These are phyloP conservation scores for Melanotaenia boesemani DNA, from an alignment of 2,797 vertebrate species.

Conservation along the genomic window DNA sequence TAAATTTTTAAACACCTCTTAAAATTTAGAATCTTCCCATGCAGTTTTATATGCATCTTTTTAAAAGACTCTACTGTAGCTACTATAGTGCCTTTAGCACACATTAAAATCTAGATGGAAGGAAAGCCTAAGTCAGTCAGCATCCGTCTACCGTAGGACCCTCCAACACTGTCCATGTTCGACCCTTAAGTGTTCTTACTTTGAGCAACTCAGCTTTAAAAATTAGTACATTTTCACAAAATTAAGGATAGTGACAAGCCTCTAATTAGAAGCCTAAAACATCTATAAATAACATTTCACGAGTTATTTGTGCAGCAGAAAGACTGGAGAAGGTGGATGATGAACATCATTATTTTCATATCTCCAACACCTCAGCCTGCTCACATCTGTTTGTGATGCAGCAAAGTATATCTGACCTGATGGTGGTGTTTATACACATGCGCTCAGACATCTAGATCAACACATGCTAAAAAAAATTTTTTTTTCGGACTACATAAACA, in stretches of 20 bases:
- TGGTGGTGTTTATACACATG: constrained; percentile 1
- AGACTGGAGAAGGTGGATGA: constrained; percentile 26
- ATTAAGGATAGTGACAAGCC: constrained; percentile 12
- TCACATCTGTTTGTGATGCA: constrained; percentile 23
- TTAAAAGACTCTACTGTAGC: constrained; percentile 26
- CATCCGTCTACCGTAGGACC: constrained; percentile 8
- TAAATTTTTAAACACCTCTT: background rate
- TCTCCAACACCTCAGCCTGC: constrained; percentile 8
- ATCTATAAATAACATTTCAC: constrained; percentile 16
- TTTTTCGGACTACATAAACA: constrained; percentile 1
- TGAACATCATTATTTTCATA: constrained; percentile 3
- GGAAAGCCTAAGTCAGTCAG: constrained; percentile 2
- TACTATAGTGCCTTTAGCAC: constrained; percentile 26
- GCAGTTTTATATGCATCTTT: constrained; percentile 26
- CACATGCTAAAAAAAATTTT: constrained; percentile 8
- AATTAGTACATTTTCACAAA: constrained; percentile 28
- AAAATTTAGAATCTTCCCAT: constrained; percentile 11
- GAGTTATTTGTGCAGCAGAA: constrained; percentile 36
- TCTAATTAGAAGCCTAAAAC: constrained; percentile 21
- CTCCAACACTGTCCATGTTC: background rate
- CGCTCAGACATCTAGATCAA: constrained; percentile 21
- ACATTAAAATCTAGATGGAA: constrained; percentile 17
- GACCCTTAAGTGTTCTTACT: constrained; percentile 4
- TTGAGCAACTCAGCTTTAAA: constrained; percentile 13
- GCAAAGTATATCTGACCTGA: constrained; percentile 26